These are phyloP conservation scores for Patella ulyssiponensis DNA, from an alignment of 2,888 invertebrate genomes.

Conservation along the genomic window DNA sequence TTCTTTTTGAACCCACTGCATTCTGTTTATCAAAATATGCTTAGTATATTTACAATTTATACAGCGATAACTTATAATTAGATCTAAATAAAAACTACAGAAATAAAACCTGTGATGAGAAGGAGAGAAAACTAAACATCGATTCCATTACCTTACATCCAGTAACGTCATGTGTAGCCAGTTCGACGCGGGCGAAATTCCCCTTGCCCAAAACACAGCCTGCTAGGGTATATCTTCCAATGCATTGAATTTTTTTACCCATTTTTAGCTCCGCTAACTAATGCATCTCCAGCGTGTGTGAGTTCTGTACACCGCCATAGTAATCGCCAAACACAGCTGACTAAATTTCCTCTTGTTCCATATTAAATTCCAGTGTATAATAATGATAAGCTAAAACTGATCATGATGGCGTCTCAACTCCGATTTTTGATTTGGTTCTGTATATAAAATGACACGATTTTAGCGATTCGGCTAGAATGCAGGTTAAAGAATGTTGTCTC, in stretches of 20 bases:
- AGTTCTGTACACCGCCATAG: conserved; percentile 19
- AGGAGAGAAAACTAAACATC: too few relatives aligned
- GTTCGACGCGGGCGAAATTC: conserved; percentile 83
- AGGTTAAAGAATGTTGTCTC: not conserved
- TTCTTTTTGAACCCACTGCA: too few relatives aligned
- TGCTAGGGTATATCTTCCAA: conserved; percentile 83
- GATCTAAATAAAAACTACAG: too few relatives aligned
- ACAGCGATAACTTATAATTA: too few relatives aligned
- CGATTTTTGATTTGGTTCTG: conserved; percentile 13
- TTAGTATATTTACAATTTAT: too few relatives aligned
- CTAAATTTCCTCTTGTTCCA: conserved; percentile 5
- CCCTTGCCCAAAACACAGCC: conserved; percentile 82
- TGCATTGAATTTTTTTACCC: conserved; percentile 72
- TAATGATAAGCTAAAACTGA: not conserved
- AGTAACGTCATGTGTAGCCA: conserved; percentile 80
- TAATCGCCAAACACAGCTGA: conserved; percentile 11
- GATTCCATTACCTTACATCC: conserved; percentile 77
- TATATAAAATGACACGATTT: conserved; percentile 5
- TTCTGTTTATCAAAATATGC: too few relatives aligned
- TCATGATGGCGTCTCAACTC: conserved; percentile 24
- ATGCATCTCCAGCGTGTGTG: conserved; percentile 18
- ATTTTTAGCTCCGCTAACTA: conserved; percentile 45
- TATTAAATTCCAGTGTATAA: not conserved
- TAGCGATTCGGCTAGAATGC: too few relatives aligned
- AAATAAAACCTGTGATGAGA: too few relatives aligned